phyloP scores from a whole-genome alignment of 1,140 invertebrate species.

The Patella vulgata region DNA sequence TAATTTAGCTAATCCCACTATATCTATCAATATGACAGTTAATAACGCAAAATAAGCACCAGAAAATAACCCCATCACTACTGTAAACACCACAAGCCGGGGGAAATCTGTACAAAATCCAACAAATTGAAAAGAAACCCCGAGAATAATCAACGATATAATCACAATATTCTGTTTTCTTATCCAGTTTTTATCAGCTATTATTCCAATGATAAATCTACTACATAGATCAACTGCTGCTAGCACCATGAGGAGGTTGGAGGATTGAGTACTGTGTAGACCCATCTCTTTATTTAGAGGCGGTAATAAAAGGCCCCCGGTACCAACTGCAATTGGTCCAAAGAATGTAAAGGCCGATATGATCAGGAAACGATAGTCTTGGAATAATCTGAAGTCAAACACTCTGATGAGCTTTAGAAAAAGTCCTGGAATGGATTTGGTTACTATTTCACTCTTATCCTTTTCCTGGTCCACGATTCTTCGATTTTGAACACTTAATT shows the following conservation, averaged over 20 bases:
- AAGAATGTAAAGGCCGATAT: too few species aligned
- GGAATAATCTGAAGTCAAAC: slow-evolving; percentile 12
- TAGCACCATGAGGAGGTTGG: slow-evolving; percentile 27
- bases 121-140: slow-evolving; percentile 7
- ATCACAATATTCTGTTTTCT: slow-evolving; percentile 19
- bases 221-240: slow-evolving; percentile 26
- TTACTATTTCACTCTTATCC: too few species aligned
- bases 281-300: too few species aligned
- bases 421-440: too few species aligned
- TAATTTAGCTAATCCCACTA: too few species aligned
- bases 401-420: too few species aligned
- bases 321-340: too few species aligned
- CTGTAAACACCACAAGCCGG: slow-evolving; percentile 20
- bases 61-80: slow-evolving; percentile 27
- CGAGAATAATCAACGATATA: slow-evolving; percentile 13
- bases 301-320: too few species aligned
- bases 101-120: slow-evolving; percentile 13
- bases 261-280: slow-evolving; percentile 19
- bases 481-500: too few species aligned
- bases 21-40: too few species aligned
- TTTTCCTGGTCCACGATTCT: too few species aligned
- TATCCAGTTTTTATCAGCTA: slow-evolving; percentile 24
- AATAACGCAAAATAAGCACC: too few species aligned
- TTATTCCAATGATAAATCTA: slow-evolving; percentile 17
- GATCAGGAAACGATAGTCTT: slow-evolving; percentile 13